Evolutionary conservation across 1,140 invertebrate genomes (phyloP).

Genomic region (Papilio glaucus): DNA sequence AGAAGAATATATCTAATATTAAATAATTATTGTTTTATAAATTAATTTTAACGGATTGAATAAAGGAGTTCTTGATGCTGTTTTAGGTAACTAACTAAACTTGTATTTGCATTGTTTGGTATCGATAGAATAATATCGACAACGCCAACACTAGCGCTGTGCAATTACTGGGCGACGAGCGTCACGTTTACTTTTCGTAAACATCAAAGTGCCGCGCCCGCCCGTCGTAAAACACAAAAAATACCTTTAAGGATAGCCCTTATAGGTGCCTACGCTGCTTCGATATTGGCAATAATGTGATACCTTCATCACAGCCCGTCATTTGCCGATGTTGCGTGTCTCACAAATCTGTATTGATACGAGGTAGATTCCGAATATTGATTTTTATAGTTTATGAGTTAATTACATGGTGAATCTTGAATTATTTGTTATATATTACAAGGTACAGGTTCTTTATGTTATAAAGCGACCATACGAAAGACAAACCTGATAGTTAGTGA

Average conservation of each 20-base stretch:
- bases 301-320: conserved; percentile 26
- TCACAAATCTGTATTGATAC: conserved; percentile 21
- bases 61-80: too few species aligned
- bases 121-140: conserved; percentile 43
- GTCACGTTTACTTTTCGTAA: conserved; percentile 70
- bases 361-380: background rate
- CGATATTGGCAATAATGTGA: conserved; percentile 26
- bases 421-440: conserved; percentile 25
- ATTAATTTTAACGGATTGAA: too few species aligned
- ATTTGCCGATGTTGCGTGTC: background rate
- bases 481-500: background rate
- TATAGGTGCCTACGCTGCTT: background rate
- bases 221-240: conserved; percentile 52
- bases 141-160: too few species aligned
- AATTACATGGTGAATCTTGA: conserved; percentile 29
- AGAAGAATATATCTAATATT: background rate
- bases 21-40: background rate
- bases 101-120: too few species aligned
- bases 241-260: conserved; percentile 46
- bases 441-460: conserved; percentile 3
- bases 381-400: conserved; percentile 31
- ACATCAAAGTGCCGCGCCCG: conserved; percentile 62
- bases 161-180: conserved; percentile 55
- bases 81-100: too few species aligned
- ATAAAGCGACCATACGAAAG: background rate